phyloP scores from a whole-genome alignment of 2,888 invertebrate genomes.

The Mythimna impura region DNA sequence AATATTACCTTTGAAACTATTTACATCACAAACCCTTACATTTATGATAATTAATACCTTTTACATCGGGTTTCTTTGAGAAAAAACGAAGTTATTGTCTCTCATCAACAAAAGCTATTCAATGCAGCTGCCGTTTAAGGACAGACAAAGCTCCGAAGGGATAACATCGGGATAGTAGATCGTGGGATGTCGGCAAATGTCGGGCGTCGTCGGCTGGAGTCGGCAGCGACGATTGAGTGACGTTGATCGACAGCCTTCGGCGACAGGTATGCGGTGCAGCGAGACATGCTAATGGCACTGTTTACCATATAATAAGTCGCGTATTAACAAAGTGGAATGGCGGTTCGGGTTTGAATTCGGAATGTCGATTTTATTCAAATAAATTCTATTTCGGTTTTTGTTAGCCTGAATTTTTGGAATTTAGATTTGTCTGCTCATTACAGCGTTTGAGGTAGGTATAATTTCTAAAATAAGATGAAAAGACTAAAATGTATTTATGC shows the following conservation, averaged over 20 bases:
- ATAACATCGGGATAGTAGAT: constrained; percentile 83
- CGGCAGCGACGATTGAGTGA: constrained; percentile 77
- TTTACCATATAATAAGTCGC: constrained; percentile 88
- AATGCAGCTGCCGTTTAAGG: constrained; percentile 85
- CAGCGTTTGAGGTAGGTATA: constrained; percentile 6
- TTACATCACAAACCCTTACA: constrained; percentile 69
- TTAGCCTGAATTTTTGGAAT: constrained; percentile 46
- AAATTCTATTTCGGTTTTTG: constrained; percentile 65
- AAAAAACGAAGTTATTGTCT: constrained; percentile 78
- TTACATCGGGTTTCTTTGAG: constrained; percentile 64
- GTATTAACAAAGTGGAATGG: constrained; percentile 76
- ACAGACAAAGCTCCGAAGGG: constrained; percentile 84
- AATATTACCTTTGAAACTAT: constrained; percentile 64
- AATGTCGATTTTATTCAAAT: constrained; percentile 71
- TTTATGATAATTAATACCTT: constrained; percentile 85
- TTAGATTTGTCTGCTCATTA: constrained; percentile 56
- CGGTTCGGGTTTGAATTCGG: constrained; percentile 68
- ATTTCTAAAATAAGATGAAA: constrained; percentile 12
- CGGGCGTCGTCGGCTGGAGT: constrained; percentile 73
- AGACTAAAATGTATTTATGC: background rate
- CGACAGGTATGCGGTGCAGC: constrained; percentile 75
- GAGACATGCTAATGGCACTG: constrained; percentile 88
- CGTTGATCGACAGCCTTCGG: constrained; percentile 86
- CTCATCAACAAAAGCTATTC: constrained; percentile 81
- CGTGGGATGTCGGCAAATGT: constrained; percentile 82